phyloP scores from a whole-genome alignment of 2,888 invertebrate genomes.

The Papilio protenor region DNA sequence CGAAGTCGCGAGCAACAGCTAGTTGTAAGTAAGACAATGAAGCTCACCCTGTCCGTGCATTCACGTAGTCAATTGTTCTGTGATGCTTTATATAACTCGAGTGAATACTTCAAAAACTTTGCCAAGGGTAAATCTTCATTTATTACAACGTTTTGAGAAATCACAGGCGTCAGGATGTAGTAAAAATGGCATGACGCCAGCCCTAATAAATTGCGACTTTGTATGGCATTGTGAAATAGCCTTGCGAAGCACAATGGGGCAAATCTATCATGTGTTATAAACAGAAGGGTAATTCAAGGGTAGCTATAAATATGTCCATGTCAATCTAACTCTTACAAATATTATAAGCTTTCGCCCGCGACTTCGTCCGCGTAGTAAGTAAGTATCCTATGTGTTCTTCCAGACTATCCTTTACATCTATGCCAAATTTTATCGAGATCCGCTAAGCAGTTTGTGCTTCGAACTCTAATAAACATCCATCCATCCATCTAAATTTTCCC shows the following conservation, averaged over 20 bases:
- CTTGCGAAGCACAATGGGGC: constrained; percentile 2
- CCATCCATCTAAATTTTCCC: no score
- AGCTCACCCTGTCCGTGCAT: neutral
- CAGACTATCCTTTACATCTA: no score
- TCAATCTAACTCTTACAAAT: neutral
- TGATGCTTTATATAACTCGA: constrained; percentile 23
- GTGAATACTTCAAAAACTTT: constrained; percentile 41
- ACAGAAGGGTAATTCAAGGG: constrained; percentile 6
- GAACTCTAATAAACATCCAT: no score
- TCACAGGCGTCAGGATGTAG: constrained; percentile 36
- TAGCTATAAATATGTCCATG: neutral
- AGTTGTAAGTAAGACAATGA: constrained; percentile 19
- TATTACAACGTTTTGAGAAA: constrained; percentile 44
- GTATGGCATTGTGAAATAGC: constrained; percentile 35
- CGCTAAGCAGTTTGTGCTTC: no score
- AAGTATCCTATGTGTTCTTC: no score
- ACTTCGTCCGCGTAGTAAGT: no score
- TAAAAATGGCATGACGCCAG: constrained; percentile 45
- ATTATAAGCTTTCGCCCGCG: no score
- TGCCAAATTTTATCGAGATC: no score
- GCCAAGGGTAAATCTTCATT: constrained; percentile 43
- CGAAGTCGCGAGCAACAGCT: no score
- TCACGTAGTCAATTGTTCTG: constrained; percentile 23
- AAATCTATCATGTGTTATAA: constrained; percentile 18
- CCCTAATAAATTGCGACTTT: constrained; percentile 33